These are phyloP conservation scores for Equus przewalskii DNA, from an alignment of 2,113 vertebrate species.

Conservation along the genomic window DNA sequence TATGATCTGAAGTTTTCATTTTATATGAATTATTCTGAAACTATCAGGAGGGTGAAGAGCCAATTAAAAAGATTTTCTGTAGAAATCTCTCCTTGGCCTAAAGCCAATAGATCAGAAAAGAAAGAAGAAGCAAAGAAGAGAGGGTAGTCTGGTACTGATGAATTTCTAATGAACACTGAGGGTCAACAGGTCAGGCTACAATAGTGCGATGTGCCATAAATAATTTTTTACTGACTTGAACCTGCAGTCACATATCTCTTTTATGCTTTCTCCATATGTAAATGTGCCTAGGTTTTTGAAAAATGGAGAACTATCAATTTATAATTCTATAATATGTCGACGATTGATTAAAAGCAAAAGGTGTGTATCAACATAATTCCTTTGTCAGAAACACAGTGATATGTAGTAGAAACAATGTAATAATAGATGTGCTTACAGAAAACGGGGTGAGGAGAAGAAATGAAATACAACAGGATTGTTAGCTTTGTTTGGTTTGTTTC, in stretches of 20 bases:
- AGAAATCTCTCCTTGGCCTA: neutral
- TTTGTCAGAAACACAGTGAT: neutral
- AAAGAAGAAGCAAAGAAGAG: neutral
- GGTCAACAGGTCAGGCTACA: neutral
- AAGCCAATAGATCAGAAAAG: neutral
- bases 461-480: neutral
- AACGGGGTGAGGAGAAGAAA: neutral
- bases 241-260: neutral
- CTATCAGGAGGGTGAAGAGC: neutral
- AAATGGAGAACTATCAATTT: neutral
- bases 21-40: slow-evolving; percentile 18
- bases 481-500: neutral
- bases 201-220: neutral
- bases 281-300: neutral
- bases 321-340: neutral
- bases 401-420: neutral
- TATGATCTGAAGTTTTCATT: slow-evolving; percentile 24
- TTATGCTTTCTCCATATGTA: slow-evolving; percentile 16
- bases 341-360: neutral
- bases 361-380: neutral
- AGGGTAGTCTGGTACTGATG: neutral
- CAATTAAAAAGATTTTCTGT: slow-evolving; percentile 41
- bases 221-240: neutral
- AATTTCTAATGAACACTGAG: slow-evolving; percentile 16
- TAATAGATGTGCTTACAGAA: neutral